phyloP scores from a whole-genome alignment of 2,888 invertebrate genomes.

The Hetaerina titia region DNA sequence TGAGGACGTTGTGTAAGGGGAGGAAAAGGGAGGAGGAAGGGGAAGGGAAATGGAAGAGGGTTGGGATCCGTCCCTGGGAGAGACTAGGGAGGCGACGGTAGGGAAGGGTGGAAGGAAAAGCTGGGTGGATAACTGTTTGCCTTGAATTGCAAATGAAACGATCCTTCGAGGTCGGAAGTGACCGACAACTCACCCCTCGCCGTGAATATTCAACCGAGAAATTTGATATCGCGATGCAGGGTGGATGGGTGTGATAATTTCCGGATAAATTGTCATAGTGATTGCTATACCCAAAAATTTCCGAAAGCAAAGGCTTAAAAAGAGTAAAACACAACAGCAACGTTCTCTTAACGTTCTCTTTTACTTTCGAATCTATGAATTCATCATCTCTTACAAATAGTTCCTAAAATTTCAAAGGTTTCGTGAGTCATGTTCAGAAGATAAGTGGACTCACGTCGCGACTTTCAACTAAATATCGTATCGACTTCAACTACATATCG shows the following conservation, averaged over 20 bases:
- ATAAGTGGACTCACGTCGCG: too few relatives aligned
- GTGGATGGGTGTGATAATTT: not conserved
- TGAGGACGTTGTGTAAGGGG: not conserved
- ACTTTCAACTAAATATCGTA: too few relatives aligned
- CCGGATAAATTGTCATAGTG: not conserved
- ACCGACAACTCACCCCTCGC: not conserved
- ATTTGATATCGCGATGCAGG: constrained; percentile 11
- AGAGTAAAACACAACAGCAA: too few relatives aligned
- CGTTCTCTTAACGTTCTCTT: too few relatives aligned
- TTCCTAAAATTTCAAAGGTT: too few relatives aligned
- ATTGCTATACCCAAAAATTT: not conserved
- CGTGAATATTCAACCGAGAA: constrained; percentile 38
- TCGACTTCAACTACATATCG: too few relatives aligned
- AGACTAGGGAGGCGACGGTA: too few relatives aligned
- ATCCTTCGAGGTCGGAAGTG: constrained; percentile 32
- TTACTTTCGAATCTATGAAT: too few relatives aligned
- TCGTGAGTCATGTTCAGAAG: too few relatives aligned
- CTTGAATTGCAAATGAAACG: constrained; percentile 50
- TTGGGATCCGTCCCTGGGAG: not conserved
- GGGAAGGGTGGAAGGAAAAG: not conserved
- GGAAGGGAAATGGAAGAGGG: not conserved
- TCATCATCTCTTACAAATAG: too few relatives aligned
- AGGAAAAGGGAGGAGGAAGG: not conserved
- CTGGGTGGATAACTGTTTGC: constrained; percentile 25
- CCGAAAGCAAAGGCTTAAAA: not conserved